Evolutionary conservation across 2,888 invertebrate genomes (phyloP), one percentile per base, ranked within the genome.

Genomic region (Tuberolachnus salignus): DNA sequence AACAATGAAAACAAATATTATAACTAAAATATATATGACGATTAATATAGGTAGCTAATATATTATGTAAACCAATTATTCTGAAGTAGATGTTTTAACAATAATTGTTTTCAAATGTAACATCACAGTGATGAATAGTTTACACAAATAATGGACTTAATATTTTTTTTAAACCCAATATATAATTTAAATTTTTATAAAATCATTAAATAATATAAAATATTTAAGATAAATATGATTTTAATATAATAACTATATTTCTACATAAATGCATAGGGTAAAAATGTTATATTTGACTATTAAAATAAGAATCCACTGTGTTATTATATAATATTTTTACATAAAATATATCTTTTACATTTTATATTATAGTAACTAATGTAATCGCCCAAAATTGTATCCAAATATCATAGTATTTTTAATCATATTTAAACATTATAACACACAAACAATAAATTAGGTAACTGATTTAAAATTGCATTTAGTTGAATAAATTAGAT

Each of bases 361-460:
- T 6, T 34, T 4, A 34, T 34, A 34, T 61, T n/a, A 63, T 44
- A 63, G 19, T 16, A 23, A 26, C 46, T 59, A 49, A 49, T 10
- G 16, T 23, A 23, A 23, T 64, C 23, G 53, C 11, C 53, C 53
- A 73, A 73, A 73, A 73, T 73, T 42, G n/a, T 64, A 73, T 73
- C 53, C 13, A 73, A 73, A 53, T 53, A 1, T 23, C 13, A 44
- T 53, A 70, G 21, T 69, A 4, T 34, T 34, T 34, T 34, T 4
- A 34, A 34, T 34, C 6, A 34, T 34, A 34, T 34, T 3, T 34
- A 34, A 4, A 34, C 6, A n/a, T 53, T 23, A 53, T 23, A 53
- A 73, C 11, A 42, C 11, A 64, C 9, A 64, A 63, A 64, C 53
- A 64, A 63, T 49, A 63, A 73, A 73, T 63, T 73, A 64, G 73